These are phyloP conservation scores for Trypoxylon attenuatum DNA, from an alignment of 2,888 invertebrate genomes.

Conservation along the genomic window DNA sequence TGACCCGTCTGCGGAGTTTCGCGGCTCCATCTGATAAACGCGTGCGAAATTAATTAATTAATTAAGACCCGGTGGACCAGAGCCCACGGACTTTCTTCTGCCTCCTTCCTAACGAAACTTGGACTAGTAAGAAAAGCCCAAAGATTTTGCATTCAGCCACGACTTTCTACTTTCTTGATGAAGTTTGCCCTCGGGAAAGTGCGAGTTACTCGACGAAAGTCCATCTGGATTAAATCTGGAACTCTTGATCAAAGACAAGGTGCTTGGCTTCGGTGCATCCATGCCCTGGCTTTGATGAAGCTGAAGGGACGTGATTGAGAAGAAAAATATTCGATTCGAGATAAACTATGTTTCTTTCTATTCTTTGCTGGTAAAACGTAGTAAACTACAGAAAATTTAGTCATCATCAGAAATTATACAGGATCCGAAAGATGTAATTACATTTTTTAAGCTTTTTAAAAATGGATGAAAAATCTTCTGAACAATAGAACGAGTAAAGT, in stretches of 20 bases:
- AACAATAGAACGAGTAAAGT: no score
- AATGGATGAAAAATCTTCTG: not conserved
- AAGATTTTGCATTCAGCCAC: slow-evolving; percentile 1
- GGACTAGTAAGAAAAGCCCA: slow-evolving; percentile 5
- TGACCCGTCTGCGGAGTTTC: slow-evolving; percentile 59
- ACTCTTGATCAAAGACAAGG: no score
- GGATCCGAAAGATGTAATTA: not conserved
- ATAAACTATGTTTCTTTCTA: no score
- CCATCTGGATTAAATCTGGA: no score
- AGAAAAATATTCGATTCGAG: no score
- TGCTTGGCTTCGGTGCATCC: no score
- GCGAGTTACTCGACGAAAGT: no score
- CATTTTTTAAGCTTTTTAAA: not conserved
- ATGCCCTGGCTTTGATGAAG: no score
- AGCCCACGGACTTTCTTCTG: no score
- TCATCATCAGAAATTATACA: not conserved
- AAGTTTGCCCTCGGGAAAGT: slow-evolving; percentile 11
- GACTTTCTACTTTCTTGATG: slow-evolving; percentile 29
- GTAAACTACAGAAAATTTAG: not conserved
- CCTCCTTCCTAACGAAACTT: slow-evolving; percentile 20
- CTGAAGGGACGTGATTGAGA: no score
- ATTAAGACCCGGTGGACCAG: slow-evolving; percentile 51
- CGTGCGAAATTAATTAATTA: slow-evolving; percentile 66
- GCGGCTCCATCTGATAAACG: slow-evolving; percentile 65
- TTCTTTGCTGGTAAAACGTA: no score